Evolutionary conservation across 2,888 invertebrate species (phyloP), one percentile per base, ranked within the genome.

Genomic region (Chrysolina oricalcia): DNA sequence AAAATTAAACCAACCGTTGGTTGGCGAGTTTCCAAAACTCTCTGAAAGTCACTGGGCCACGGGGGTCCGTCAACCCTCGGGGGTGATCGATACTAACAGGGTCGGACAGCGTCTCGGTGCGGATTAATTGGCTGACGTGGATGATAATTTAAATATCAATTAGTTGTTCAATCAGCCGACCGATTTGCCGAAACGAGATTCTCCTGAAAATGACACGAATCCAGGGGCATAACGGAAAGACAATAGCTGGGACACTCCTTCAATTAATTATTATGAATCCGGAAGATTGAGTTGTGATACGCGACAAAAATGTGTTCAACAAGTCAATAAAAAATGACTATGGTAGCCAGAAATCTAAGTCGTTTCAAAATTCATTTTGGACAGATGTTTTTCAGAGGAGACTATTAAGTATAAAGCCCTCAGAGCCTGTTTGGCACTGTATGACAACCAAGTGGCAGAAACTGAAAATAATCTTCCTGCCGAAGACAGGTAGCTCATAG

Each of bases 11-110:
- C 48, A 48, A 48, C 10, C 56, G 21, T 23, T 56, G 59, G 21
- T 23, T 56, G 59, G 59, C 59, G 35, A 59, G 59, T n/a, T 35
- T 59, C 35, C 59, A 59, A 59, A 59, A 59, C 59, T n/a, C 15
- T n/a, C 15, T 35, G 35, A 27, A 59, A 59, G 59, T 59, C 59
- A 59, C n/a, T 59, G n/a, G 59, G 59, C 35, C 59, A 35, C 59
- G 35, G 59, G 59, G 59, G 59, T 59, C 59, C 59, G 17, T n/a
- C 53, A 59, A 59, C 59, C 35, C 59, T 59, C 10, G 5, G 10
- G 15, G 23, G 15, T 15, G 35, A 35, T 59, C 59, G 59, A 59
- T 59, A 59, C 35, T 35, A 59, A 59, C 59, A 27, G 59, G 59
- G 59, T 59, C 27, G 15, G 27, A 59, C 59, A 27, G 10, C 6